phyloP scores from a whole-genome alignment of 2,113 vertebrate genomes.

The Trogon surrucura region DNA sequence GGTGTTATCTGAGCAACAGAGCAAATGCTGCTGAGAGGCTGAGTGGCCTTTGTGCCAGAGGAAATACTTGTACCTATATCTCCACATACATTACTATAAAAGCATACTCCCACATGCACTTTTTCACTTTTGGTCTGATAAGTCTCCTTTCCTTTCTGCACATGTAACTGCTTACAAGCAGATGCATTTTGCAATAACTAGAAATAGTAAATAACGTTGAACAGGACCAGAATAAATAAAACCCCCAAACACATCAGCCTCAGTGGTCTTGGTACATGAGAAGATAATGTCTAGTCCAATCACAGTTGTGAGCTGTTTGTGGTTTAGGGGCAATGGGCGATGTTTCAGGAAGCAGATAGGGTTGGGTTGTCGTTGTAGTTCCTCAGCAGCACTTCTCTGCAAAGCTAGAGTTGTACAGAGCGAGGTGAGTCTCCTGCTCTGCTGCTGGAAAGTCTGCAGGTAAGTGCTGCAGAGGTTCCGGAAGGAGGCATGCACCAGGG shows the following conservation, averaged over 20 bases:
- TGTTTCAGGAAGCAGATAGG: not conserved
- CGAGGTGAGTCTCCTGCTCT: fast-evolving
- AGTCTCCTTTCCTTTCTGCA: not conserved
- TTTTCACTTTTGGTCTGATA: not conserved
- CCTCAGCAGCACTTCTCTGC: not conserved
- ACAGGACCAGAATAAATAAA: not conserved
- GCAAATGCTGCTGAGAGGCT: not conserved
- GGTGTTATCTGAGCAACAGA: not conserved
- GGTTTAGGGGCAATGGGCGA: not conserved
- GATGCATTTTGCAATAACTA: not conserved
- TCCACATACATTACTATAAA: not conserved
- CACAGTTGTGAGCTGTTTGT: not conserved
- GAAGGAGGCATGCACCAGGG: not conserved
- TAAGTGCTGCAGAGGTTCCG: not conserved
- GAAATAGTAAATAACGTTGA: not conserved
- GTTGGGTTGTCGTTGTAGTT: not conserved
- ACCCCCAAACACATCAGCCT: fast-evolving
- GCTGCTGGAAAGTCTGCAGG: not conserved
- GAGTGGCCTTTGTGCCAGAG: not conserved
- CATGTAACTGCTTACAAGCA: not conserved
- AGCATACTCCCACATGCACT: fast-evolving
- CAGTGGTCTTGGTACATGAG: no score
- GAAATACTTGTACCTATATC: not conserved
- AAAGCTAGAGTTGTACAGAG: not conserved
- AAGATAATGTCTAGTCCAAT: no score